Evolutionary conservation across 2,888 invertebrate genomes (phyloP).

Genomic region (Tenthredo notha): DNA sequence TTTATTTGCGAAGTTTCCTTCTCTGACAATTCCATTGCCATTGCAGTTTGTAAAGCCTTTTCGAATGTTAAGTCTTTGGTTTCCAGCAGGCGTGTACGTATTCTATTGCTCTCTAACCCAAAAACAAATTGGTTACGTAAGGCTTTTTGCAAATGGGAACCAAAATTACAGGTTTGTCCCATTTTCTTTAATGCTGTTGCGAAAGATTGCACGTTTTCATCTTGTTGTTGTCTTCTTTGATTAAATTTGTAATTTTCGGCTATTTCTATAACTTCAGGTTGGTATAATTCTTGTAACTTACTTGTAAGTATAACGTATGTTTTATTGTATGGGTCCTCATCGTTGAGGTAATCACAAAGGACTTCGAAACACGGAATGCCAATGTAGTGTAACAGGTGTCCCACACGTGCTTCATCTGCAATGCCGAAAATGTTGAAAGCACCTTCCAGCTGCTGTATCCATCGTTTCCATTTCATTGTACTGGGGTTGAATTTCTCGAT

Average conservation of each 20-base stretch:
- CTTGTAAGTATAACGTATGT: conserved; percentile 1
- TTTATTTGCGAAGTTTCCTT: conserved; percentile 36
- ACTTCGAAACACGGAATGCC: conserved; percentile 35
- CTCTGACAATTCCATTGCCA: conserved; percentile 48
- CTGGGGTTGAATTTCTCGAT: not conserved
- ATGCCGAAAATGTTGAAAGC: conserved; percentile 53
- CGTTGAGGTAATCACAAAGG: conserved; percentile 35
- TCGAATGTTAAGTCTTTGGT: conserved; percentile 26
- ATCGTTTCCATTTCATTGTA: conserved; percentile 53
- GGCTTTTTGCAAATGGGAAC: conserved; percentile 53
- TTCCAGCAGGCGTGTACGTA: conserved; percentile 37
- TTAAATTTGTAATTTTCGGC: conserved; percentile 52
- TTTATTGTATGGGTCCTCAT: conserved; percentile 7
- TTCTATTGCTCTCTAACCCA: conserved; percentile 53
- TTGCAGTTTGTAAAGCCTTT: conserved; percentile 24
- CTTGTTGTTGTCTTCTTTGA: not conserved
- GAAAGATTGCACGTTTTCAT: not conserved
- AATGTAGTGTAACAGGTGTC: conserved; percentile 54
- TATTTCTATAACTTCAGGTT: conserved; percentile 33
- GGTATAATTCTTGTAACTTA: conserved; percentile 36
- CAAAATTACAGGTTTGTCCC: conserved; percentile 53
- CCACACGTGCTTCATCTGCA: not conserved
- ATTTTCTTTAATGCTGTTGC: conserved; percentile 55
- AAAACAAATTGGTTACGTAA: conserved; percentile 57
- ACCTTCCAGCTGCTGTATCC: conserved; percentile 54